A percentile compares a stretch with the other conserved stretches of the same genome.
Conservation (phyloP, 1,140 invertebrate genomes). For the Latrodectus geometricus region DNA sequence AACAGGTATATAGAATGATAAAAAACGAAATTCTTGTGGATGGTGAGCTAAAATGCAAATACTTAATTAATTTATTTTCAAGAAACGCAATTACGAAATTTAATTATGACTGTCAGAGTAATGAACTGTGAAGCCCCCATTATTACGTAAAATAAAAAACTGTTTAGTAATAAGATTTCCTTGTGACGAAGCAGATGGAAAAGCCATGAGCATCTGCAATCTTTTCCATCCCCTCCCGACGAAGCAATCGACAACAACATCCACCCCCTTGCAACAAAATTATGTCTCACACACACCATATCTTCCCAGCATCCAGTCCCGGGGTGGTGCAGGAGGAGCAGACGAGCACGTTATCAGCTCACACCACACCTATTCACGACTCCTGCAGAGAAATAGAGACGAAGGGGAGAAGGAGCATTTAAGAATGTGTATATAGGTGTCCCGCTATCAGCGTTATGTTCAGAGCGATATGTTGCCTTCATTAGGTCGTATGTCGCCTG, state of each 20-base stretch:
- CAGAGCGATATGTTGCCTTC: conserved; percentile 48
- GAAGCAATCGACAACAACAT: neutral
- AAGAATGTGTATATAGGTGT: conserved; percentile 17
- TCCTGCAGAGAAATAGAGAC: neutral
- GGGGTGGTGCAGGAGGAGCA: neutral
- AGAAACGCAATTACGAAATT: no score
- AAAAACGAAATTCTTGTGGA: no score
- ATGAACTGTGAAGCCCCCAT: no score
- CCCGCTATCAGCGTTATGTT: conserved; percentile 38
- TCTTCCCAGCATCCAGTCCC: neutral
- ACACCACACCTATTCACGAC: conserved; percentile 31
- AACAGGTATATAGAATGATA: no score
- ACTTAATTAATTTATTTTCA: no score
- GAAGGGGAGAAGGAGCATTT: neutral
- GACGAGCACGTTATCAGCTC: conserved; percentile 22
- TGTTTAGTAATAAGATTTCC: no score
- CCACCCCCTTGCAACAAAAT: neutral
- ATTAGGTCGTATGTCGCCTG: conserved; percentile 42
- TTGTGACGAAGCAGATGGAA: no score
- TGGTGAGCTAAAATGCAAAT: no score
- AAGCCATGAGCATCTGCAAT: conserved; percentile 2
- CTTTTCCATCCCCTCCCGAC: conserved; percentile 8
- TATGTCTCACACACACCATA: neutral
- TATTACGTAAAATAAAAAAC: no score
- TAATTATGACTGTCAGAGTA: no score